phyloP scores from a whole-genome alignment of 2,113 vertebrate genomes.

The Gasterosteus nipponicus region DNA sequence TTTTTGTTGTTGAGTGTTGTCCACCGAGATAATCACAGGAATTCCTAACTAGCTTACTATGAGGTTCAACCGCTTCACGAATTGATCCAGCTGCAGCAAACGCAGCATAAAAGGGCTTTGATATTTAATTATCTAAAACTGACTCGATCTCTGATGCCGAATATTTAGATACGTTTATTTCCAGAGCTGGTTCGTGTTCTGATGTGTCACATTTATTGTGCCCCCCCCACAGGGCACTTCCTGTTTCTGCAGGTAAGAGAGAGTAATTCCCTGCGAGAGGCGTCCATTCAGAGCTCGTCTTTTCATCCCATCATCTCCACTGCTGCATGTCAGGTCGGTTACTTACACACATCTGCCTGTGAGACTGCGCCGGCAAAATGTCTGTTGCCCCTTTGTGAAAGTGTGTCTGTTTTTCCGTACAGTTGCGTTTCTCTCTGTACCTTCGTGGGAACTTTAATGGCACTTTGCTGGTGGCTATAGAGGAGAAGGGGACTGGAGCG shows the following conservation, averaged over 20 bases:
- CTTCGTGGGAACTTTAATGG: constrained; percentile 86
- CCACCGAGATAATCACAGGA: background rate
- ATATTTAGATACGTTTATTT: background rate
- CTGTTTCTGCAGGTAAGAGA: constrained; percentile 83
- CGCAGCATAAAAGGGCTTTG: background rate
- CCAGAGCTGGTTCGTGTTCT: background rate
- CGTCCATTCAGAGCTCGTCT: constrained; percentile 76
- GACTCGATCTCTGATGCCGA: background rate
- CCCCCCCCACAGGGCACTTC: constrained; percentile 81
- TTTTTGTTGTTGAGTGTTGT: constrained; percentile 2
- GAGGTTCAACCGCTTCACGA: background rate
- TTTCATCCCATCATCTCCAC: constrained; percentile 79
- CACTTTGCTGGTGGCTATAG: constrained; percentile 83
- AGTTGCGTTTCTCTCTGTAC: constrained; percentile 88
- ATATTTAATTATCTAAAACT: background rate
- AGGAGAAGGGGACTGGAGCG: constrained; percentile 69
- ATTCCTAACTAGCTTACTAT: constrained; percentile 1
- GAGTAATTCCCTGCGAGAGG: constrained; percentile 57
- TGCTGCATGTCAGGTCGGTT: constrained; percentile 82
- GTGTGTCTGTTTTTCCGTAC: constrained; percentile 25
- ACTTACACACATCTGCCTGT: background rate
- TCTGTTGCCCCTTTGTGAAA: background rate
- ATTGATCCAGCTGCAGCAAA: constrained; percentile 7
- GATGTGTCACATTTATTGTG: constrained; percentile 33
- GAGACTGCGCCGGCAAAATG: background rate